Evolutionary conservation across 2,113 vertebrate species (phyloP), one percentile per base, ranked within the genome.

Genomic region (Bubalus kerabau): DNA sequence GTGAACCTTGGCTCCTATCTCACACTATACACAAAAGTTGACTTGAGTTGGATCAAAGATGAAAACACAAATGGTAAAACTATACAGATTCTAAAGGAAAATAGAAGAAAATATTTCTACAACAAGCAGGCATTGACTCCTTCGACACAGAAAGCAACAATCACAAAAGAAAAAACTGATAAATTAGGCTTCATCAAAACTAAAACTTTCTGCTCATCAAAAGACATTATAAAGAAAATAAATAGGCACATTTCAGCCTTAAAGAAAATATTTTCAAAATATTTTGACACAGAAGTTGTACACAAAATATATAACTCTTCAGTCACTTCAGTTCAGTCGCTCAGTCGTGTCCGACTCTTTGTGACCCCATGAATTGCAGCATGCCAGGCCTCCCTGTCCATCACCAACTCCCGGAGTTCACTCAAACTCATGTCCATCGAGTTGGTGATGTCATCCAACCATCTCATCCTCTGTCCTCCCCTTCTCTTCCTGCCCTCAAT

Each of bases 231-330:
- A 21, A 71, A 87, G 82, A 95, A 91, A 59, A 82, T 50, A 26
- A 87, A 46, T 40, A 56, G 57, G 14, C 23, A 81, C 23, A 67
- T 17, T 32, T 90, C 30, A 87, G 6, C 90, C 40, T 32, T 57
- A 40, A 59, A 92, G 17, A 80, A 92, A 71, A 81, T 92, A 57
- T 50, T 87, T 81, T 87, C 59, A 54, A 80, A 48, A 81, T 57
- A 64, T 19, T 30, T 71, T 32, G 32, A 56, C 71, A 87, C 40
- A 84, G 26, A 84, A 71, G 4, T 50, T 40, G 50, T 40, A 59
- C 11, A 56, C 16, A 59, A 7, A 71, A 40, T 57, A 81, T 19
- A 57, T 81, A 92, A 50, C 50, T 87, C 32, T 87, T 62, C 60
- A 62, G 60, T 15, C 60, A 30, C 28, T 62, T 30, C 28, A 62